Evolutionary conservation across 2,888 invertebrate species (phyloP), one percentile per base, ranked within the genome.

Genomic region (Drosophila longiperda): DNA sequence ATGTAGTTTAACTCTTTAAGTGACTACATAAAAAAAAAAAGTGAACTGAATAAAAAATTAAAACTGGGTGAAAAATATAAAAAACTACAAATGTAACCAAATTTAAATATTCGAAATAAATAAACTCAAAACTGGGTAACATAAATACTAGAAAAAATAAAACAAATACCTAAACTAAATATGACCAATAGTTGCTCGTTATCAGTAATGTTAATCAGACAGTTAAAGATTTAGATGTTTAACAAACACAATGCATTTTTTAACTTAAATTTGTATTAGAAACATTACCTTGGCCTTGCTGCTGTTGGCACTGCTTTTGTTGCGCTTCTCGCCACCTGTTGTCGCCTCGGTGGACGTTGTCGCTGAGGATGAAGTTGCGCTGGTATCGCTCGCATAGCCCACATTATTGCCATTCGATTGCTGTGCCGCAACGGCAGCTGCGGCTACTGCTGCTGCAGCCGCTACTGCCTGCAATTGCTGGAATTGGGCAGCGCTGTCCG

Each of bases 271-370:
- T 23, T 12, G 20, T 23, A 8, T 45, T 23, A 2, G 45, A 26
- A 49, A 55, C 77, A 79, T 94, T 85, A 95, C 94, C 93, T 95
- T 94, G 74, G 91, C 89, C 91, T 92, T 93, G 91, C 90, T 82
- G 86, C 89, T 89, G 85, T 83, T 92, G 75, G 90, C 90, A 91
- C 91, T 93, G 91, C 62, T 83, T 63, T 87, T 87, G 72, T 64
- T 83, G 58, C 85, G 82, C 63, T 87, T 82, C 2, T 83, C 80
- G 57, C 78, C 68, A 45, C 81, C 69, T 55, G 81, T 75, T 55
- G 74, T 81, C 60, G 83, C 78, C 73, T 87, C 80, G 71, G 90
- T 77, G 61, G 91, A 73, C 71, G 87, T 73, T 66, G 88, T 79
- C 62, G 87, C 86, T 70, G 80, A 87, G 78, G 87, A 85, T 82